These are phyloP conservation scores for Drosophila cardini DNA, from an alignment of 1,140 invertebrate genomes.

Conservation along the genomic window DNA sequence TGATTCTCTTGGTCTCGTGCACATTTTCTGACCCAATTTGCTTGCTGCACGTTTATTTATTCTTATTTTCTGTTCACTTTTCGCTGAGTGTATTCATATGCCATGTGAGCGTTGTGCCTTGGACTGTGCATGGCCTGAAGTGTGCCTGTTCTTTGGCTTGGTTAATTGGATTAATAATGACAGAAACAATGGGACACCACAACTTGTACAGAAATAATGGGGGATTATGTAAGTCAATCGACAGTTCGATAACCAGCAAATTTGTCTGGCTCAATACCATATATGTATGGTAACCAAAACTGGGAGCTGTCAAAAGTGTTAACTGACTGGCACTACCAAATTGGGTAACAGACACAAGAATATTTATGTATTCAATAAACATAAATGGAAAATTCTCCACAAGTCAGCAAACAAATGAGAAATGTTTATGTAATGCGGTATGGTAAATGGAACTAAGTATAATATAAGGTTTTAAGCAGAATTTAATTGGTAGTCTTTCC, in stretches of 20 bases:
- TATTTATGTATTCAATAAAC: constrained; percentile 3
- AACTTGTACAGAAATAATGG: constrained; percentile 59
- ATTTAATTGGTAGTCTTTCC: too few relatives aligned
- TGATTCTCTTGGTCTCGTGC: constrained; percentile 38
- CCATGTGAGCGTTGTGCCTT: constrained; percentile 12
- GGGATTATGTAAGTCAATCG: constrained; percentile 66
- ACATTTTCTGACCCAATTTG: constrained; percentile 43
- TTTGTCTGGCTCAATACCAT: constrained; percentile 25
- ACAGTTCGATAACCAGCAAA: constrained; percentile 18
- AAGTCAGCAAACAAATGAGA: constrained; percentile 2
- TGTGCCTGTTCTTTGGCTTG: constrained; percentile 62
- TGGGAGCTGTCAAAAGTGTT: constrained; percentile 44
- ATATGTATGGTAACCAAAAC: constrained; percentile 11
- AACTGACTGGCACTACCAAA: constrained; percentile 18
- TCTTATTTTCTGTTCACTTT: not conserved
- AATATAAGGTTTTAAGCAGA: too few relatives aligned
- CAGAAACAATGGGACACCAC: constrained; percentile 68
- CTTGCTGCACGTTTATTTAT: constrained; percentile 25
- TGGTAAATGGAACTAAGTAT: not conserved
- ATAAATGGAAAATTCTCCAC: constrained; percentile 22
- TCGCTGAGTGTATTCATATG: constrained; percentile 6
- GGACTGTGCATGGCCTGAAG: constrained; percentile 32
- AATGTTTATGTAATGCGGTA: constrained; percentile 7
- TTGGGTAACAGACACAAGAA: constrained; percentile 4
- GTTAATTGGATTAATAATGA: constrained; percentile 78